Percentiles rank a stretch among this genome's conserved stretches.
These are phyloP conservation scores for Nycticorax nycticorax DNA, from an alignment of 2,113 vertebrate genomes.

Conservation along the genomic window DNA sequence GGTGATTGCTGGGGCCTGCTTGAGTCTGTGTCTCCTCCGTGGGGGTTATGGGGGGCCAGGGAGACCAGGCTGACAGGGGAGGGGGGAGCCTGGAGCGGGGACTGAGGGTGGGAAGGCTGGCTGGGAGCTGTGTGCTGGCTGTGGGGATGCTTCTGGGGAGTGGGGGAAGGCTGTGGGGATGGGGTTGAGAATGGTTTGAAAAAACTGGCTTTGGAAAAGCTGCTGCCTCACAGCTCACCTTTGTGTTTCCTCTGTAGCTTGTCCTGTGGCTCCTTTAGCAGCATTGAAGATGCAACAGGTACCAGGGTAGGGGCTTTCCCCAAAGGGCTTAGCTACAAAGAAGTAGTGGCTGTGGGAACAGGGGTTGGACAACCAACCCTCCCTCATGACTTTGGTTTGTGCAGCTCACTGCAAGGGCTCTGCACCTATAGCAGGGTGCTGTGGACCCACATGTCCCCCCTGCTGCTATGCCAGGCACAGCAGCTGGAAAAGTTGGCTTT, in stretches of 20 bases:
- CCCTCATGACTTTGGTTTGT: neutral
- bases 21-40: neutral
- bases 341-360: neutral
- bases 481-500: neutral
- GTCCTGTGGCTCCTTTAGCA: constrained; percentile 78
- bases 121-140: neutral
- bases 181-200: neutral
- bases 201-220: neutral
- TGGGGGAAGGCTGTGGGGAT: neutral
- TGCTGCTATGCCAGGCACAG: neutral
- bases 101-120: neutral
- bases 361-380: neutral
- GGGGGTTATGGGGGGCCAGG: neutral
- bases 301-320: neutral
- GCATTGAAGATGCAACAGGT: constrained; percentile 79
- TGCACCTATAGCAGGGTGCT: neutral
- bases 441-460: neutral
- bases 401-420: neutral
- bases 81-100: neutral
- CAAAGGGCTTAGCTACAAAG: neutral
- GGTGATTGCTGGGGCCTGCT: constrained; percentile 31
- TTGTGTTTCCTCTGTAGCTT: constrained; percentile 36
- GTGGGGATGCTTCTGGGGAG: neutral
- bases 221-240: neutral
- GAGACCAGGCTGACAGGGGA: neutral